Conservation (phyloP, 1,140 invertebrate species). For the Papilio polyxenes region DNA sequence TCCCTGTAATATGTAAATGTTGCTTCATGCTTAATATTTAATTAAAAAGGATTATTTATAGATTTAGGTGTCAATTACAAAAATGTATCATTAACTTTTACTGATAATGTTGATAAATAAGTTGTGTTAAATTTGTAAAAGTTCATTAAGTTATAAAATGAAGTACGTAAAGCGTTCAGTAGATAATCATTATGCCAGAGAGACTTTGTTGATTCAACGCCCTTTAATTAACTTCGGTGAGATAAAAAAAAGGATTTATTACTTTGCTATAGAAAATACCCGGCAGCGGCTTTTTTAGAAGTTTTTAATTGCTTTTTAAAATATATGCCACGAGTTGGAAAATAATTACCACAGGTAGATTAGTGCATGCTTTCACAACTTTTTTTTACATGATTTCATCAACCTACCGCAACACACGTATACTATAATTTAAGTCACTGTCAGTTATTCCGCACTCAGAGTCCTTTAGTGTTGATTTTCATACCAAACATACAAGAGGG, state of each 20-base stretch:
- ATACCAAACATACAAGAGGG: too few species aligned
- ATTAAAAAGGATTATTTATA: not conserved
- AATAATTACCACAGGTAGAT: too few species aligned
- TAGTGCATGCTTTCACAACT: too few species aligned
- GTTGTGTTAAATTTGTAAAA: not conserved
- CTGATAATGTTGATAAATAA: too few species aligned
- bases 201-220: not conserved
- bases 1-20: not conserved
- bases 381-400: too few species aligned
- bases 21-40: not conserved
- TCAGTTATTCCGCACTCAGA: too few species aligned
- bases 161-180: not conserved
- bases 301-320: slow-evolving; percentile 3
- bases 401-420: too few species aligned
- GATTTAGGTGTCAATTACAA: too few species aligned
- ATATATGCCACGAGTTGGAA: not conserved
- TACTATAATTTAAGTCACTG: too few species aligned
- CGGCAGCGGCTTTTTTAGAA: not conserved
- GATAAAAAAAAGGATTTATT: slow-evolving; percentile 8
- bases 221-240: not conserved
- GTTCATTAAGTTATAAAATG: not conserved
- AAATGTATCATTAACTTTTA: too few species aligned
- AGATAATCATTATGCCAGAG: not conserved
- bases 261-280: not conserved
- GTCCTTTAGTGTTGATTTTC: too few species aligned